These are phyloP conservation scores for Hemiscyllium ocellatum DNA, from an alignment of 2,113 vertebrate genomes.

Conservation along the genomic window DNA sequence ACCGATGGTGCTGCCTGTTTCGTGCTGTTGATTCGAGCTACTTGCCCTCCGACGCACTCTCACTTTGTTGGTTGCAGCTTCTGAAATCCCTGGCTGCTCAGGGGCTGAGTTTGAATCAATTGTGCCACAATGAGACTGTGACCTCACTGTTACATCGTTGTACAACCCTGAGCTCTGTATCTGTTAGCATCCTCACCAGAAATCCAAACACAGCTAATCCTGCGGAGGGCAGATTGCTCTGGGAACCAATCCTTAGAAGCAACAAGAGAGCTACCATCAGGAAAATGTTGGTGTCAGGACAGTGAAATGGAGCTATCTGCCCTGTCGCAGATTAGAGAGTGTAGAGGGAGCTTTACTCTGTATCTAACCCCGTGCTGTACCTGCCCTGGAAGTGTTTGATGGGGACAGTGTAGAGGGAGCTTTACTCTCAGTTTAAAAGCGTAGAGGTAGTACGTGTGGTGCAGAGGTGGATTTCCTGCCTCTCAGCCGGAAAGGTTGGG, in stretches of 20 bases:
- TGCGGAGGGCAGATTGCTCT: neutral
- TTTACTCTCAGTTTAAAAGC: no score
- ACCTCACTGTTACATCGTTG: neutral
- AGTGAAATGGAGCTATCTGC: neutral
- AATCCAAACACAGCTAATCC: neutral
- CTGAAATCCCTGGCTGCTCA: neutral
- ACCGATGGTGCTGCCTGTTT: neutral
- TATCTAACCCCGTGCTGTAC: neutral
- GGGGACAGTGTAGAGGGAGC: no score
- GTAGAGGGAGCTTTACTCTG: neutral
- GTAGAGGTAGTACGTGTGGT: no score
- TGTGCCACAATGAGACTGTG: neutral
- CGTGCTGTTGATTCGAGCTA: no score
- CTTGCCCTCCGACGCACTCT: neutral
- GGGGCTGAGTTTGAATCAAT: neutral
- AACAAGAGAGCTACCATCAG: neutral
- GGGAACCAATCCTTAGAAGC: neutral
- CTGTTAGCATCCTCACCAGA: neutral
- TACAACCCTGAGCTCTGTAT: neutral
- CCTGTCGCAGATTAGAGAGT: neutral
- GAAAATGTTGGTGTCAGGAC: neutral
- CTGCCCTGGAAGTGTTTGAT: no score
- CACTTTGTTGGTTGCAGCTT: neutral
- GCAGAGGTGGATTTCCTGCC: no score
- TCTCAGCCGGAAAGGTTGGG: no score